phyloP scores from a whole-genome alignment of 2,888 invertebrate genomes.

The Scaptomyza caliginosa region DNA sequence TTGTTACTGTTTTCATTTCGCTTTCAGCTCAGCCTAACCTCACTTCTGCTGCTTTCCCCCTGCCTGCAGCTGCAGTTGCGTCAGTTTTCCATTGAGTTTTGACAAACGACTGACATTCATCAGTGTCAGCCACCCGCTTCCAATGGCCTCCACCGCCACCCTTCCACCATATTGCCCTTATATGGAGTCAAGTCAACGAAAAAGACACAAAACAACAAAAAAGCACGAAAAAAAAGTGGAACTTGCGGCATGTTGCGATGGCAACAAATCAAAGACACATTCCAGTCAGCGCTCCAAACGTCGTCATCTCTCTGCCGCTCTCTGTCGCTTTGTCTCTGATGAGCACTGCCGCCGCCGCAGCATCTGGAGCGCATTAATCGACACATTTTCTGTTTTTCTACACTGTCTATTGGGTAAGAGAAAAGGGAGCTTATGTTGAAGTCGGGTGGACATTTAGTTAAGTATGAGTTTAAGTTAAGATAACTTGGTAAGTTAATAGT shows the following conservation, averaged over 20 bases:
- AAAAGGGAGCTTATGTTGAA: not conserved
- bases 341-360: constrained; percentile 47
- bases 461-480: too few species aligned
- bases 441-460: too few species aligned
- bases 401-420: not conserved
- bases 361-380: constrained; percentile 79
- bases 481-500: too few species aligned
- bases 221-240: constrained; percentile 28
- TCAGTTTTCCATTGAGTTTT: constrained; percentile 77
- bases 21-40: constrained; percentile 20
- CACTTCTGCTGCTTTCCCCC: not conserved
- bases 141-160: constrained; percentile 15
- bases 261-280: constrained; percentile 77
- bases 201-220: constrained; percentile 5
- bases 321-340: constrained; percentile 19
- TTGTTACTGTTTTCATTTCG: constrained; percentile 65
- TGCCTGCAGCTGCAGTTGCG: constrained; percentile 21
- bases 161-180: constrained; percentile 40
- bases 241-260: constrained; percentile 40
- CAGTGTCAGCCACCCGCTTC: constrained; percentile 73
- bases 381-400: constrained; percentile 64
- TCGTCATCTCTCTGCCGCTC: constrained; percentile 28
- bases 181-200: constrained; percentile 22
- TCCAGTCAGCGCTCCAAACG: constrained; percentile 55
- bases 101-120: constrained; percentile 83